Conservation (phyloP, 1,140 invertebrate genomes). For the Hirudo medicinalis region DNA sequence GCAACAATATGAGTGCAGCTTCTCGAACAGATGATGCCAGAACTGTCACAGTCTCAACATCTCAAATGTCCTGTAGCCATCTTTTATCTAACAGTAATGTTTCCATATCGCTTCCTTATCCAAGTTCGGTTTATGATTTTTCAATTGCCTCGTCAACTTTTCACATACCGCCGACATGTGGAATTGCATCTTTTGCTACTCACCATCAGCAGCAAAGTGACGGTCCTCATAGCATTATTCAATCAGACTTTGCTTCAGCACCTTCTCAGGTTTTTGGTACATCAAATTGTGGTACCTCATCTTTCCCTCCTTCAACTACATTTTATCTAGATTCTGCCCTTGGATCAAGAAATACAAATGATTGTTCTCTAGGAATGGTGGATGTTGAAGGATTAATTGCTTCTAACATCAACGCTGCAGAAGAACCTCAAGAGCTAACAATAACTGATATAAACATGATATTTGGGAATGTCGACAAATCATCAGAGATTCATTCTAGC, state of each 20-base stretch:
- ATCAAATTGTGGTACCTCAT: conserved; percentile 3
- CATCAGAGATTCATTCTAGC: neutral
- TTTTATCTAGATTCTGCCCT: neutral
- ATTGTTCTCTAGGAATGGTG: conserved; percentile 2
- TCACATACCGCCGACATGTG: no score
- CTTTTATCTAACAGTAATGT: no score
- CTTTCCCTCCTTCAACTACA: neutral
- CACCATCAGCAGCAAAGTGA: no score
- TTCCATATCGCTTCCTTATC: no score
- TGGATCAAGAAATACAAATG: neutral
- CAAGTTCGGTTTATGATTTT: no score
- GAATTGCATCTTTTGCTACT: no score
- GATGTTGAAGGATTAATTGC: conserved; percentile 5
- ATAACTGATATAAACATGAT: conserved; percentile 10
- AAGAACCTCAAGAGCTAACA: conserved; percentile 4
- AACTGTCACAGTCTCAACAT: no score
- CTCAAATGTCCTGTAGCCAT: no score
- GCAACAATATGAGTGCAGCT: no score
- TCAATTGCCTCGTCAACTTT: no score
- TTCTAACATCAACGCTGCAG: neutral
- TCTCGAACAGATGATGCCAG: no score
- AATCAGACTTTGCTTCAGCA: neutral
- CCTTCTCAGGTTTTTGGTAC: conserved; percentile 1
- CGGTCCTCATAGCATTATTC: no score
- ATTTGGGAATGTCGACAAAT: neutral